Evolutionary conservation across 2,113 vertebrate genomes (phyloP).

Genomic region (Cricetomys ansorgei): DNA sequence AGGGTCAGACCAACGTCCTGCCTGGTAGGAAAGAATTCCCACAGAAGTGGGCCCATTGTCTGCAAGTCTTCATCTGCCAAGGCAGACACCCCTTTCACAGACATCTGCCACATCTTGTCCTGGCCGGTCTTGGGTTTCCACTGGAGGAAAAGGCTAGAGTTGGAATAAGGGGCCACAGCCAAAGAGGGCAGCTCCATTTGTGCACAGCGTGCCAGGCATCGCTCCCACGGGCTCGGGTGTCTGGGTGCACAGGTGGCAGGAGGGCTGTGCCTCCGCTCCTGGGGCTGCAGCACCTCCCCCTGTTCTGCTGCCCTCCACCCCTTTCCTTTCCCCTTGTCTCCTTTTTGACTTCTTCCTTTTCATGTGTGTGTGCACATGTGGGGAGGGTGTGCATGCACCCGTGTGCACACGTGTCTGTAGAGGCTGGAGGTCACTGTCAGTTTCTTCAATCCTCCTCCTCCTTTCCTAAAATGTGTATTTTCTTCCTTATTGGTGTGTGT

Average conservation of each 20-base stretch:
- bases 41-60: background rate
- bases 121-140: constrained; percentile 69
- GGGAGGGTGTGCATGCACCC: too few species aligned
- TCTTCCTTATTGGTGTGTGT: too few species aligned
- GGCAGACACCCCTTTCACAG: constrained; percentile 63
- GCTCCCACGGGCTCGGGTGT: constrained; percentile 60
- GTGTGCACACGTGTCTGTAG: background rate
- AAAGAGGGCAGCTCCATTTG: constrained; percentile 67
- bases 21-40: background rate
- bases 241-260: constrained; percentile 53
- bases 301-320: background rate
- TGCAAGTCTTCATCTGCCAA: background rate
- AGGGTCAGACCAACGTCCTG: background rate
- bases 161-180: constrained; percentile 70
- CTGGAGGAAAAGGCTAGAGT: background rate
- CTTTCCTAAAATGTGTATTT: background rate
- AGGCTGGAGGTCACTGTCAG: background rate
- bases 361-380: background rate
- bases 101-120: constrained; percentile 66
- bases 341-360: background rate
- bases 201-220: background rate
- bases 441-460: background rate
- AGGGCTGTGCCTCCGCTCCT: background rate
- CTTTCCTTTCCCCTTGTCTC: too few species aligned
- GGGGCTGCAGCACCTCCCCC: fast-evolving